Evolutionary conservation across 2,113 vertebrate species (phyloP).

Genomic region (Poicephalus gulielmi): DNA sequence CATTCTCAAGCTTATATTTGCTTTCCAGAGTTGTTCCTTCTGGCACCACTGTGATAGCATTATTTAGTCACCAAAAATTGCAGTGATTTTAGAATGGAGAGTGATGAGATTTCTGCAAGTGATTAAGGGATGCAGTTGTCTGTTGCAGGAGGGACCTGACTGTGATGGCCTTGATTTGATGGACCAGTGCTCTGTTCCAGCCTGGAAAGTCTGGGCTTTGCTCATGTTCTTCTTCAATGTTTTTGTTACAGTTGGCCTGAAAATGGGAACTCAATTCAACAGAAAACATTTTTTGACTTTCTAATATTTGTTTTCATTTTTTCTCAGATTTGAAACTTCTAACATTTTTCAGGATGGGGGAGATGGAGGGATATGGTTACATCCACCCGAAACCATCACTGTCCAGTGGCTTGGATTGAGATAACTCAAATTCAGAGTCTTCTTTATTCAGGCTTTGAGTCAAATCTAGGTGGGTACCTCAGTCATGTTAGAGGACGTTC

Average conservation of each 20-base stretch:
- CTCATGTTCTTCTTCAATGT: background rate
- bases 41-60: background rate
- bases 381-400: background rate
- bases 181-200: background rate
- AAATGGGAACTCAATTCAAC: conserved; percentile 24
- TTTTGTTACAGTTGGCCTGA: conserved; percentile 45
- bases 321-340: conserved; percentile 40
- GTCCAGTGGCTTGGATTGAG: conserved; percentile 47
- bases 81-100: background rate
- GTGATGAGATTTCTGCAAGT: background rate
- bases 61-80: background rate
- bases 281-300: conserved; percentile 54
- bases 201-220: conserved; percentile 24
- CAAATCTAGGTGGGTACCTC: conserved; percentile 38
- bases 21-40: background rate
- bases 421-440: conserved; percentile 6
- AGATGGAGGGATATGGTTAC: conserved; percentile 21
- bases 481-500: background rate
- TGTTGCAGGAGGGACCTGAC: background rate
- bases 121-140: background rate
- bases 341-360: conserved; percentile 19
- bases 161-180: background rate
- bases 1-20: background rate
- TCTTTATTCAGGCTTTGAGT: conserved; percentile 21
- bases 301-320: conserved; percentile 64